phyloP scores from a whole-genome alignment of 2,888 invertebrate species.

The Achlya flavicornis region DNA sequence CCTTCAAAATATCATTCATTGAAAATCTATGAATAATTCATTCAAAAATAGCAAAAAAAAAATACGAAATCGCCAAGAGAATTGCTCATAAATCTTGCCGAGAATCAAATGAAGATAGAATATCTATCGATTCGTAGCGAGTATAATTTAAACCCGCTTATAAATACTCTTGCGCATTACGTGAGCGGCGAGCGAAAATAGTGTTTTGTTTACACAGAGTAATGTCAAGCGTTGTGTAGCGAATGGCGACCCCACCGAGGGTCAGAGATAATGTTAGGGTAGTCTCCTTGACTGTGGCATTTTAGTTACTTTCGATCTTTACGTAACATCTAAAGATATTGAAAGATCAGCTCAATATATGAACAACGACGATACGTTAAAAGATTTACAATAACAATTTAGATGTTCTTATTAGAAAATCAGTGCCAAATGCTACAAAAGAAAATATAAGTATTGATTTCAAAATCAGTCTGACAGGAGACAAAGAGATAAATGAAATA shows the following conservation, averaged over 20 bases:
- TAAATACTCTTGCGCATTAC: conserved; percentile 18
- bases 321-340: background rate
- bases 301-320: background rate
- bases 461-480: background rate
- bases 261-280: conserved; percentile 24
- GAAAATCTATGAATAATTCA: background rate
- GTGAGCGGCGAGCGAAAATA: conserved; percentile 35
- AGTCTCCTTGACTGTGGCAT: conserved; percentile 9
- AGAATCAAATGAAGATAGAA: background rate
- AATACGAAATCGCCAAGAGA: background rate
- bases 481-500: background rate
- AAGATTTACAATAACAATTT: background rate
- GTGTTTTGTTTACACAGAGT: conserved; percentile 39
- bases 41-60: background rate
- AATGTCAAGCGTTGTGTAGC: conserved; percentile 28
- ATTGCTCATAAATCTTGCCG: background rate
- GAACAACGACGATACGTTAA: background rate
- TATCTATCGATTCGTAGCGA: background rate
- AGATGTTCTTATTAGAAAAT: too few relatives aligned
- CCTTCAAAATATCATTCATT: background rate
- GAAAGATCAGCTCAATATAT: background rate
- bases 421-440: background rate
- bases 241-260: conserved; percentile 27
- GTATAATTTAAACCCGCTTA: background rate
- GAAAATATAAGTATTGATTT: background rate